These are phyloP conservation scores for Premnoplex brunnescens DNA, from an alignment of 2,797 vertebrate genomes.

Conservation along the genomic window DNA sequence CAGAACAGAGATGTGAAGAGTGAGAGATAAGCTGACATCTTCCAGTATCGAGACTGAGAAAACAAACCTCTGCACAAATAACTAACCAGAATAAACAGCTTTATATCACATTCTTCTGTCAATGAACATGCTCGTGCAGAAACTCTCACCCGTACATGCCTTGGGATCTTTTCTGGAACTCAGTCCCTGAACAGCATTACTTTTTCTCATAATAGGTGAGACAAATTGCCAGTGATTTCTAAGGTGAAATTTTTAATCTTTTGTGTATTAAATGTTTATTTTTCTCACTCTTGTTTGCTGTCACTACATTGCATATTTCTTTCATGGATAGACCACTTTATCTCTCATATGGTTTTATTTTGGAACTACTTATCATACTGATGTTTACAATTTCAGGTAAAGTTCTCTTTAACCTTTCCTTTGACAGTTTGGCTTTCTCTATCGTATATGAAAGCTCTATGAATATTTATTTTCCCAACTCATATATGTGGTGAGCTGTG, in stretches of 20 bases:
- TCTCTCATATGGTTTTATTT: background rate
- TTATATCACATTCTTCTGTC: background rate
- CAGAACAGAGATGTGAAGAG: background rate
- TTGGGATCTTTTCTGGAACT: background rate
- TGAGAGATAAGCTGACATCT: background rate
- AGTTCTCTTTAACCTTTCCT: background rate
- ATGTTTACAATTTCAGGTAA: background rate
- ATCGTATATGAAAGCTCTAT: background rate
- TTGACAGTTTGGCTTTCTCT: background rate
- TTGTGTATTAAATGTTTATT: background rate
- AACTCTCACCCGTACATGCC: background rate
- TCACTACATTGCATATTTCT: background rate
- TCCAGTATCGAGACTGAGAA: background rate
- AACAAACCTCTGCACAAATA: background rate
- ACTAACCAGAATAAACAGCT: background rate
- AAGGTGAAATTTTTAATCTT: background rate
- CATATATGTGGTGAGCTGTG: background rate
- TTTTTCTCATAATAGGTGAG: background rate
- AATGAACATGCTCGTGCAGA: fast-evolving
- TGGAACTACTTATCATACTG: background rate
- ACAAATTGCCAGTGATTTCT: background rate
- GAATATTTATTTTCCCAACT: background rate
- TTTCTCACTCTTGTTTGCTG: background rate
- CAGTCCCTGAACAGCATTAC: background rate
- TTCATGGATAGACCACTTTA: background rate